Base-by-base conservation (phyloP, 2,797 vertebrate genomes). In the Phyllotis vaccarum region DNA sequence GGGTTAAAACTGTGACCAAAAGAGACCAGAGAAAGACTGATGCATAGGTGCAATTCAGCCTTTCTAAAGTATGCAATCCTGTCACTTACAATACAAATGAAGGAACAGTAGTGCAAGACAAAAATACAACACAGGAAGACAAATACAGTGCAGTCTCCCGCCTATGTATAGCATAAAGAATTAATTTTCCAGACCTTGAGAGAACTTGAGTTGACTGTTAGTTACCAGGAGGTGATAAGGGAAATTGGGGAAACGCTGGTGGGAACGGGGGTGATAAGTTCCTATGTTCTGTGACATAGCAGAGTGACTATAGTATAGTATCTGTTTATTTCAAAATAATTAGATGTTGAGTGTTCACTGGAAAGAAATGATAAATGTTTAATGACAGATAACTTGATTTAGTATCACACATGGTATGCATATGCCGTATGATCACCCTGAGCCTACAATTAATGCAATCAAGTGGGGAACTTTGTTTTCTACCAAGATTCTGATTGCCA, bases 401-500 rank as follows among this genome's bases (percentile, higher is more conserved):
- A 22, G 68, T 34, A n/a, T 70, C 52, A n/a, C 19, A 60, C 14
- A 54, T 34, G 10, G 43, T 74, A 22, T 40, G 40, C 27, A 22
- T 40, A 34, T 74, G 62, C 60, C n/a, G 43, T 70, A 72, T 34
- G 11, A 13, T 54, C 21, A 80, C n/a, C 58, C 19, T 52, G 68
- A 24, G n/a, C 37, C 82, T 64, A 80, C 31, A 87, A 17, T 66
- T 72, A 74, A 62, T 74, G 21, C 29, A 37, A 34, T 86, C 52
- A 87, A 89, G 11, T 72, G n/a, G n/a, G 29, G 29, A 92, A 68
- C 92, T 95, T 64, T 5, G 12, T 78, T 91, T 95, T 75, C 86
- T 81, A 86, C 22, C 9, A 87, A 72, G 5, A 87, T 62, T 54
- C 62, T 60, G 37, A 79, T 10, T 95, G 5, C 86, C 54, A 74